Evolutionary conservation across 1,140 invertebrate genomes (phyloP), one percentile per base, ranked within the genome.

Genomic region (Metopolophium dirhodum): DNA sequence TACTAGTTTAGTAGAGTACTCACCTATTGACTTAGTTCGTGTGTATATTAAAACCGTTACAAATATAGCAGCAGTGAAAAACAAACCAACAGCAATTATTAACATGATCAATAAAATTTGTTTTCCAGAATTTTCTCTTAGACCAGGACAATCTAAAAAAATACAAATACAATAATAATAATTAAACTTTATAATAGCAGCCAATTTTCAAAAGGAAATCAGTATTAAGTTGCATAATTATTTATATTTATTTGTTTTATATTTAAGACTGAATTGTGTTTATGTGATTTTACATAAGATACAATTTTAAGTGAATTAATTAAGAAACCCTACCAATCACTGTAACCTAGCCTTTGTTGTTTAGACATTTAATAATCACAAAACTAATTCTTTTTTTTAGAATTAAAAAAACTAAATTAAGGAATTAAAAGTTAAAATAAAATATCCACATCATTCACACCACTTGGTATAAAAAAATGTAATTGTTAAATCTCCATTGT

Each of bases 41-140:
- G 91, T 54, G 30, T 93, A 93, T 93, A 93, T 93, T 57, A 93
- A 23, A 30, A 85, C 35, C 45, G 91, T 93, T 35, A 83, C 91
- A 45, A 93, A 93, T 86, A 93, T 93, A 49, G 91, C 91, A 85
- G 91, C 91, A 20, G 45, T 86, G 20, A 93, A 86, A 54, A 93
- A 93, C 54, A 93, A 86, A 26, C 47, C 91, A 8, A 93, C 49
- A 57, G 91, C 91, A 93, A 86, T 85, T 51, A 93, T 8, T 54
- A 93, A 26, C 91, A 93, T 93, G 54, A 93, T 41, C 22, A 93
- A 51, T 85, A 93, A 85, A 85, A 93, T 41, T 20, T 93, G 41
- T 85, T 68, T 83, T 2, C 91, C 41, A 26, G 91, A 86, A 51
- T 93, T 93, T 37, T 93, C 91, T 30, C 91, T 22, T 0, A 93